Conservation (phyloP, 1,140 invertebrate species). For the Pseudomyrmex concolor region DNA sequence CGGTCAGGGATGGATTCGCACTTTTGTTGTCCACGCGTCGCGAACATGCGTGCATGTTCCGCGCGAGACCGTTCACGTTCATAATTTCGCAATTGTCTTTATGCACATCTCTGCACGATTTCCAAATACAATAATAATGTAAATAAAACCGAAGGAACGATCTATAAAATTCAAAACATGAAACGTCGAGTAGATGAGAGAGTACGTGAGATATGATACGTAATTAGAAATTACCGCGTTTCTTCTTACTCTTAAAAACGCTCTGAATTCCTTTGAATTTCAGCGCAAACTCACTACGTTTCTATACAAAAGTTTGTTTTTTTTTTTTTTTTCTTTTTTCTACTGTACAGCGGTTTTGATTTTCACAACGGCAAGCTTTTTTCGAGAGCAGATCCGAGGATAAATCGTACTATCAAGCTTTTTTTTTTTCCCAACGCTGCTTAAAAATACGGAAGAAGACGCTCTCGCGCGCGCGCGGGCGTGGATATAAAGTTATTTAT, state of each 20-base stretch:
- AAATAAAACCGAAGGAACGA: slow-evolving; percentile 26
- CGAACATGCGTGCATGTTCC: neutral
- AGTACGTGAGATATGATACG: slow-evolving; percentile 23
- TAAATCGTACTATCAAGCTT: slow-evolving; percentile 20
- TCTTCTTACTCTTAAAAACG: slow-evolving; percentile 3
- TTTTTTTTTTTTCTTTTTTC: slow-evolving; percentile 4
- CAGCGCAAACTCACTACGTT: slow-evolving; percentile 29
- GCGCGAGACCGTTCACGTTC: neutral
- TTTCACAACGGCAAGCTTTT: slow-evolving; percentile 50
- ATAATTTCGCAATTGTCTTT: neutral
- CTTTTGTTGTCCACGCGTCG: neutral
- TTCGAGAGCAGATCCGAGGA: slow-evolving; percentile 12
- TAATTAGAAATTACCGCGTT: slow-evolving; percentile 18
- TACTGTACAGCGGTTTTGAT: slow-evolving; percentile 54
- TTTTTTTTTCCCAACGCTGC: slow-evolving; percentile 17
- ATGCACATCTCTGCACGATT: neutral
- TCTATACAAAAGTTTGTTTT: slow-evolving; percentile 45
- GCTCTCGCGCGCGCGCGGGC: neutral
- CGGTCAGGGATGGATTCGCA: no score
- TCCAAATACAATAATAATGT: slow-evolving; percentile 24
- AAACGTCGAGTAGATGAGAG: slow-evolving; percentile 3
- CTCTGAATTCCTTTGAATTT: neutral
- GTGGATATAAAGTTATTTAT: neutral
- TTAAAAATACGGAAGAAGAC: slow-evolving; percentile 17
- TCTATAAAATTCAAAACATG: slow-evolving; percentile 28